Evolutionary conservation across 2,888 invertebrate species (phyloP).

Genomic region (Megamerina dolium): DNA sequence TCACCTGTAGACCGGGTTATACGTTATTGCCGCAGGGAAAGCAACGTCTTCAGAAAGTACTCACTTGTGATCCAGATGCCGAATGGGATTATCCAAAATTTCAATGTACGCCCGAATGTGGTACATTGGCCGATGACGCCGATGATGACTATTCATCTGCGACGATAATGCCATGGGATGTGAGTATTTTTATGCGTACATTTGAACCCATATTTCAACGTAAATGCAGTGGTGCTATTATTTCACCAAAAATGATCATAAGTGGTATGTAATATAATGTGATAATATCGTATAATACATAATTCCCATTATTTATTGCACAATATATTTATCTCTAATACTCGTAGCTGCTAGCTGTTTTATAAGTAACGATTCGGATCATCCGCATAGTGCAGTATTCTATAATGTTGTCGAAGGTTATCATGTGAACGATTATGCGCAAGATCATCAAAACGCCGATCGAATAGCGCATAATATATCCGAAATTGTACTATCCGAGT

Average conservation of each 20-base stretch:
- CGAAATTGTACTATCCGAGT: slow-evolving; percentile 16
- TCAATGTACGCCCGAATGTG: slow-evolving; percentile 33
- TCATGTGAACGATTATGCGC: slow-evolving; percentile 9
- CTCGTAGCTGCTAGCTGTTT: too few relatives aligned
- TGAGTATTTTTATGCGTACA: slow-evolving; percentile 26
- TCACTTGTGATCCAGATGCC: slow-evolving; percentile 26
- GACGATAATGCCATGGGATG: slow-evolving; percentile 36
- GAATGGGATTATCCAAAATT: slow-evolving; percentile 29
- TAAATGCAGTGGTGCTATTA: slow-evolving; percentile 31
- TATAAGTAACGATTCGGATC: too few relatives aligned
- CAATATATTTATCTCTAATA: too few relatives aligned
- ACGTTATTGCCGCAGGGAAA: slow-evolving; percentile 10
- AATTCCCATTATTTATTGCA: too few relatives aligned
- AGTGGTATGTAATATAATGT: slow-evolving; percentile 21
- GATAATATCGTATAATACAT: background rate
- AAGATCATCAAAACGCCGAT: slow-evolving; percentile 2
- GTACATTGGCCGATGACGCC: slow-evolving; percentile 31
- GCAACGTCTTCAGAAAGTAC: slow-evolving; percentile 19
- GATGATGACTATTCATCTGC: slow-evolving; percentile 32
- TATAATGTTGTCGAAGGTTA: slow-evolving; percentile 19
- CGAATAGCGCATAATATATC: slow-evolving; percentile 21
- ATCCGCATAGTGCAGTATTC: slow-evolving; percentile 1
- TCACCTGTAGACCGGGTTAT: slow-evolving; percentile 14
- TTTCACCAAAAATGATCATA: slow-evolving; percentile 29
- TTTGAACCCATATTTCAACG: slow-evolving; percentile 12